Percentiles rank a stretch among this genome's conserved stretches.
These are phyloP conservation scores for Herpetotheres cachinnans DNA, from an alignment of 2,113 vertebrate genomes.

Conservation along the genomic window DNA sequence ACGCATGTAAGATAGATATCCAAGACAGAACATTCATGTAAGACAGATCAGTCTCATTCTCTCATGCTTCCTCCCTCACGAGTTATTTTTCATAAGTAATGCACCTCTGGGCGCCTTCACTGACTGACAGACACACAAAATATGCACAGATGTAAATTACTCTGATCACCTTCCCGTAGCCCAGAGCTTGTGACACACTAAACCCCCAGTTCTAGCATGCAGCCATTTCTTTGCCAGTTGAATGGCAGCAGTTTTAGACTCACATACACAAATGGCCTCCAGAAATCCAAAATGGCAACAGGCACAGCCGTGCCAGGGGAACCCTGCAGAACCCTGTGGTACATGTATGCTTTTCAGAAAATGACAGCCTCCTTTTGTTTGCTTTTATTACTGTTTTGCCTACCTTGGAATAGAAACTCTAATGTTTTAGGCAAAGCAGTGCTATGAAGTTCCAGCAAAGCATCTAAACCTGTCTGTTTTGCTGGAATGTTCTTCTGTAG, in stretches of 20 bases:
- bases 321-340: not conserved
- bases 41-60: not conserved
- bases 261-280: not conserved
- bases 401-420: not conserved
- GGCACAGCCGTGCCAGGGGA: not conserved
- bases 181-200: not conserved
- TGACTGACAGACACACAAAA: not conserved
- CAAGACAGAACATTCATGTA: not conserved
- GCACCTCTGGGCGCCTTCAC: not conserved
- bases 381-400: not conserved
- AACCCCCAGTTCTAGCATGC: not conserved
- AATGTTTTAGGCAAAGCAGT: not conserved
- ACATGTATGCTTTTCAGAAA: not conserved
- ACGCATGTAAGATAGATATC: not conserved
- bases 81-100: not conserved
- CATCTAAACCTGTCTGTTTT: not conserved
- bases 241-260: not conserved
- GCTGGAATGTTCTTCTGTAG: not conserved
- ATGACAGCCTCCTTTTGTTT: not conserved
- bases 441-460: not conserved
- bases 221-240: accelerated
- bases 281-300: not conserved
- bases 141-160: not conserved
- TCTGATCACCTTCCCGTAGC: not conserved
- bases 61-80: not conserved